phyloP scores from a whole-genome alignment of 1,140 invertebrate genomes.

The Metaphire vulgaris region DNA sequence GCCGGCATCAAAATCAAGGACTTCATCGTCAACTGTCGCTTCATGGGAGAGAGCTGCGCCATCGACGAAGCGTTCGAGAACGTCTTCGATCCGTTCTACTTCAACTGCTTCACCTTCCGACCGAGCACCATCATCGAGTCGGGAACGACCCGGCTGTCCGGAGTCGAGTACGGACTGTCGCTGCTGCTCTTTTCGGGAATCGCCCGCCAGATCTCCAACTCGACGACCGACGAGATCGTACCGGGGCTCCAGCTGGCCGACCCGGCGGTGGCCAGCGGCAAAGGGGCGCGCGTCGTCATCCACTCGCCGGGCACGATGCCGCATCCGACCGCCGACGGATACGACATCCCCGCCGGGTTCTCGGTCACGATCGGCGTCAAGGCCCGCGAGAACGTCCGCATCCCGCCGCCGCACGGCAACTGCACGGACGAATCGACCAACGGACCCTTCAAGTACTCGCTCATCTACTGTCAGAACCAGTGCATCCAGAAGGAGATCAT shows the following conservation, averaged over 20 bases:
- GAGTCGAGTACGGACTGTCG: conserved; percentile 30
- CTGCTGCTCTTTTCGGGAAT: conserved; percentile 26
- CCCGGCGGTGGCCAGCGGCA: conserved; percentile 28
- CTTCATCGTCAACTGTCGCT: conserved; percentile 30
- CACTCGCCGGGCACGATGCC: conserved; percentile 28
- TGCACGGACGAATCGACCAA: conserved; percentile 10
- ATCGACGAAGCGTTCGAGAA: conserved; percentile 22
- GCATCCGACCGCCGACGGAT: conserved; percentile 26
- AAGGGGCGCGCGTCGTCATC: conserved; percentile 26
- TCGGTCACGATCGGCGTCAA: conserved; percentile 27
- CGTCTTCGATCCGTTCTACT: conserved; percentile 31
- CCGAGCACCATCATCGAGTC: conserved; percentile 21
- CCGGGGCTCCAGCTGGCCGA: conserved; percentile 27
- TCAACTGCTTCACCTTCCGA: conserved; percentile 31
- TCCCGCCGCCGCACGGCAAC: conserved; percentile 29
- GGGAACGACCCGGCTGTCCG: conserved; percentile 22
- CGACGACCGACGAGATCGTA: conserved; percentile 7
- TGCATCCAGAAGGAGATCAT: conserved; percentile 30
- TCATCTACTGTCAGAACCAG: conserved; percentile 30
- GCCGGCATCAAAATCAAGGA: conserved; percentile 21
- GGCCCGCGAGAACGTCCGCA: conserved; percentile 28
- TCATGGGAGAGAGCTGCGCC: conserved; percentile 30
- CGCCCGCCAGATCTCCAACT: conserved; percentile 8
- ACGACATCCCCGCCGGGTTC: conserved; percentile 30
- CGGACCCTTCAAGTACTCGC: conserved; percentile 27